phyloP scores from a whole-genome alignment of 2,888 invertebrate species.

The Tenthredo amoena region DNA sequence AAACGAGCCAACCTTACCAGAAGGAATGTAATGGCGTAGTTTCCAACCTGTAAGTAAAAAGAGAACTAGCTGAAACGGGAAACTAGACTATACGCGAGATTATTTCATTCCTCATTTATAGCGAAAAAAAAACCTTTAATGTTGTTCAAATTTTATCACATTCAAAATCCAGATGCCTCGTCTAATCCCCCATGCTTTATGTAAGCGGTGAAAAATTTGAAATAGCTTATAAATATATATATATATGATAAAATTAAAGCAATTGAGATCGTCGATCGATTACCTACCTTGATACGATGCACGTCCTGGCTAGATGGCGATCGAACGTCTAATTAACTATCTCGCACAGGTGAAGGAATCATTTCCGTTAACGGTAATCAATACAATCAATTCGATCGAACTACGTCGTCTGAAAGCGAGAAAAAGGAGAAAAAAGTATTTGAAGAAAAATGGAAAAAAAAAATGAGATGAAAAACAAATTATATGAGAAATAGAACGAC shows the following conservation, averaged over 20 bases:
- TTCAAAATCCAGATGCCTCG: too few relatives aligned
- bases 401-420: neutral
- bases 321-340: slow-evolving; percentile 45
- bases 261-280: slow-evolving; percentile 16
- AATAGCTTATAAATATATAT: neutral
- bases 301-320: slow-evolving; percentile 31
- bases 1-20: neutral
- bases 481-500: neutral
- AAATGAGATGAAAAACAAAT: neutral
- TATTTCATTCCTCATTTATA: too few relatives aligned
- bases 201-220: neutral
- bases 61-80: neutral
- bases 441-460: neutral
- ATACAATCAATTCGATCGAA: neutral
- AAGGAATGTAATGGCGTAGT: neutral
- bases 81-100: neutral
- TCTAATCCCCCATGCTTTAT: too few relatives aligned
- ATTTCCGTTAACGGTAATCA: slow-evolving; percentile 45
- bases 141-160: too few relatives aligned
- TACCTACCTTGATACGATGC: slow-evolving; percentile 2
- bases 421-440: neutral
- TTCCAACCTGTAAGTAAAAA: neutral
- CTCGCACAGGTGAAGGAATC: slow-evolving; percentile 29
- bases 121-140: too few relatives aligned
- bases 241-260: neutral